Conservation (phyloP, 2,888 invertebrate species). For the Eilema griseolum region DNA sequence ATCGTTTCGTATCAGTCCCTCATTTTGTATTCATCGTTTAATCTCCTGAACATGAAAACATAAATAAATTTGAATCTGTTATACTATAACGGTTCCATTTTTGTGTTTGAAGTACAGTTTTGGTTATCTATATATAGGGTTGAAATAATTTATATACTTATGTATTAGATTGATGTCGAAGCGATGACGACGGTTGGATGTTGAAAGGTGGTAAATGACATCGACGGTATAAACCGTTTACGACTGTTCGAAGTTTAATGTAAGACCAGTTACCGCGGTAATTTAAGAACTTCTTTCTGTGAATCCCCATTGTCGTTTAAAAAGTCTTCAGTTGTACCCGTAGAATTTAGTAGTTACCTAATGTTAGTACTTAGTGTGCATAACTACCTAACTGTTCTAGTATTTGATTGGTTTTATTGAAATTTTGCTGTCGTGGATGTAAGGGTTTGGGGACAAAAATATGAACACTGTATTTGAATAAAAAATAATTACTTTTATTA, state of each 20-base stretch:
- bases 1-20: slow-evolving; percentile 38
- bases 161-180: not conserved
- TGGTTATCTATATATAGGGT: slow-evolving; percentile 8
- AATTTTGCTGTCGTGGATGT: too few relatives aligned
- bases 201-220: not conserved
- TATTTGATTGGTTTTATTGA: too few relatives aligned
- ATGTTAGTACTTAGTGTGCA: too few relatives aligned
- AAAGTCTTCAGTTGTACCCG: too few relatives aligned
- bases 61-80: slow-evolving; percentile 58
- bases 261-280: not conserved
- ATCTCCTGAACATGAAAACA: slow-evolving; percentile 55
- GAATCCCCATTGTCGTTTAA: not conserved
- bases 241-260: not conserved
- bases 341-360: too few relatives aligned
- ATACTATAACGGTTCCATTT: slow-evolving; percentile 13
- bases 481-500: too few relatives aligned
- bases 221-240: not conserved
- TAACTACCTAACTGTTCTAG: too few relatives aligned
- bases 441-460: too few relatives aligned
- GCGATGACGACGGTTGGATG: not conserved
- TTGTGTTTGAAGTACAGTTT: slow-evolving; percentile 41
- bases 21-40: slow-evolving; percentile 57
- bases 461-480: too few relatives aligned
- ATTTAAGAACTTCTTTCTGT: not conserved
- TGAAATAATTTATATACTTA: not conserved